Base-by-base conservation (phyloP, 2,113 vertebrate species). In the Gymnogyps californianus region DNA sequence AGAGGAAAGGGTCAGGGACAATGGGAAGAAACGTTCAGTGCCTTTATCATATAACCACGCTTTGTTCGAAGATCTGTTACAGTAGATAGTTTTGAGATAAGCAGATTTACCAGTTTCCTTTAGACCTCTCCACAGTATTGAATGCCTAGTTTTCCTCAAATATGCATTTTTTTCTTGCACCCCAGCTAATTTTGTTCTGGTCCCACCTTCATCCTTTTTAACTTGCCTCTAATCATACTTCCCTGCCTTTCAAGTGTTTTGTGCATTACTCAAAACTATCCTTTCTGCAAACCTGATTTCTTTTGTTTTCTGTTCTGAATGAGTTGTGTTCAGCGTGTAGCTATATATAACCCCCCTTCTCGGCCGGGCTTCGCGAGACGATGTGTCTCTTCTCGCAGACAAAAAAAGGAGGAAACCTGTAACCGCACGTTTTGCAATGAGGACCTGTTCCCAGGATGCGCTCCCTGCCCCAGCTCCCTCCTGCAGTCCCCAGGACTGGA, bases 11-110 rank as follows among this genome's bases (percentile, higher is more conserved):
- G 7, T 38, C 58, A 40, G 55, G 58, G 47, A 10, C 47, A 49
- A 9, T 0, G 0, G 32, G 62, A 36, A 13, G 55, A 34, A 65
- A 7, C 3, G 0, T 22, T n/a, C 54, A 5, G n/a, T 51, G 40
- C 28, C 51, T 77, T 14, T 21, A 4, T 49, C 16, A 1, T 17
- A 44, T 58, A 29, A 5, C 29, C 38, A 55, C 14, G 2, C 69
- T 83, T 31, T 40, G 21, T 20, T 87, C 4, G 0, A 57, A 52
- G 55, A 32, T 28, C 65, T 59, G 13, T 51, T 52, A 16, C 8
- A 42, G 58, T 1, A 9, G 32, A 14, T 26, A n/a, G 31, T n/a
- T 87, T 65, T 15, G 31, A 55, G 69, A 75, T 16, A 40, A 93
- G 36, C 34, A 83, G 72, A 29, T 89, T 57, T 25, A 55, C 20